phyloP scores from a whole-genome alignment of 1,140 invertebrate genomes.

The Acromyrmex echinatior region DNA sequence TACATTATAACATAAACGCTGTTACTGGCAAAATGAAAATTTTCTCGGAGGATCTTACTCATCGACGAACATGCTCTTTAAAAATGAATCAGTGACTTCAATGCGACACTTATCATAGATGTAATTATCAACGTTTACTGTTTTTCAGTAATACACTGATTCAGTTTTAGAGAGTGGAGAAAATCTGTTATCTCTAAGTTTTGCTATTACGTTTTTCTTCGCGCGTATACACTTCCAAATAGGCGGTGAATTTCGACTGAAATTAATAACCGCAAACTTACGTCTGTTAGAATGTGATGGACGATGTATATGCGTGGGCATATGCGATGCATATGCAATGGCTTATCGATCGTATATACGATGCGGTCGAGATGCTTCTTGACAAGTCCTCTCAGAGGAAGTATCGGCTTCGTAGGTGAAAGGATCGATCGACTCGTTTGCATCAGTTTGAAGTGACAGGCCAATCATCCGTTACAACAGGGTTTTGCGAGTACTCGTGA shows the following conservation, averaged over 20 bases:
- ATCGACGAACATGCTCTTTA: too few species aligned
- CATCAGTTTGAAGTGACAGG: conserved; percentile 52
- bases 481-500: conserved; percentile 15
- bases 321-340: conserved; percentile 36
- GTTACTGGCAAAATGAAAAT: not conserved
- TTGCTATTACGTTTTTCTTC: not conserved
- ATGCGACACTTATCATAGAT: too few species aligned
- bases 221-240: not conserved
- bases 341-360: conserved; percentile 38
- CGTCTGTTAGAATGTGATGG: conserved; percentile 50
- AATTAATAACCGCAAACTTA: conserved; percentile 54
- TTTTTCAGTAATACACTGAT: too few species aligned
- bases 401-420: not conserved
- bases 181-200: not conserved
- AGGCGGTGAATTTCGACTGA: conserved; percentile 20
- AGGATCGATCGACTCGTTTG: conserved; percentile 25
- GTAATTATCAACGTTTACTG: too few species aligned
- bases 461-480: conserved; percentile 1
- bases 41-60: not conserved
- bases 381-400: conserved; percentile 51
- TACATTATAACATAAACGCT: not conserved
- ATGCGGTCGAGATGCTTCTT: conserved; percentile 50
- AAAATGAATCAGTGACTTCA: too few species aligned
- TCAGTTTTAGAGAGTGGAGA: too few species aligned
- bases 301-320: conserved; percentile 36